Evolutionary conservation across 2,113 vertebrate species (phyloP).

Genomic region (Calyptommatus sinebrachiatus): DNA sequence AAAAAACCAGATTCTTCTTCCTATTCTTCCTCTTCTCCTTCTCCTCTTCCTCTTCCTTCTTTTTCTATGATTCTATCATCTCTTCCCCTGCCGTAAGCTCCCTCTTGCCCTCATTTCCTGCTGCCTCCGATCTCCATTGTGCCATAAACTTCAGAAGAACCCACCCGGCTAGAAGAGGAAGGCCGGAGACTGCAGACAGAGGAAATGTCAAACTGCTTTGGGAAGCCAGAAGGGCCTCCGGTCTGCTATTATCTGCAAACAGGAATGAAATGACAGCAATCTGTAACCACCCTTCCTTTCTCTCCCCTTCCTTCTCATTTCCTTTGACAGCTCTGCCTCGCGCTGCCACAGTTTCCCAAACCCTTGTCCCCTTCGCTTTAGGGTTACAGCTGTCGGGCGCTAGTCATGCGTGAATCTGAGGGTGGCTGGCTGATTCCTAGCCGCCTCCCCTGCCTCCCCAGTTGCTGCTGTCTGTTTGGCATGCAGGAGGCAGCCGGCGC

Average conservation of each 20-base stretch:
- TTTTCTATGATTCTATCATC: no score
- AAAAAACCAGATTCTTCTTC: no score
- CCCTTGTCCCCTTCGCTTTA: background rate
- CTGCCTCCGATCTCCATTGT: background rate
- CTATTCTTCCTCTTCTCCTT: no score
- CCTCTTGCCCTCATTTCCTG: background rate
- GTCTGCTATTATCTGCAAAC: background rate
- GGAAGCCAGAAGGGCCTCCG: background rate
- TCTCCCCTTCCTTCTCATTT: no score
- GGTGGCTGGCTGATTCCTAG: background rate
- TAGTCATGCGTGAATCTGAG: no score
- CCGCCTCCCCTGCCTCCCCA: no score
- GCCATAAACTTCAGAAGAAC: background rate
- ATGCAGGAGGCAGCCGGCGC: background rate
- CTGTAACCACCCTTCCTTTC: background rate
- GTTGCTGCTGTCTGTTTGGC: background rate
- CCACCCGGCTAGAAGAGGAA: background rate
- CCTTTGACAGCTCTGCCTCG: background rate
- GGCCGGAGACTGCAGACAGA: no score
- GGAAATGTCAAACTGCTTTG: no score
- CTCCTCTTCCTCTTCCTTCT: no score
- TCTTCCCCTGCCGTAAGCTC: background rate
- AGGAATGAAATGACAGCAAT: background rate
- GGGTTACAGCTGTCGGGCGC: background rate
- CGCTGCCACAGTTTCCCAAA: background rate